Evolutionary conservation across 2,797 vertebrate genomes (phyloP).

Genomic region (Peromyscus attwateri): DNA sequence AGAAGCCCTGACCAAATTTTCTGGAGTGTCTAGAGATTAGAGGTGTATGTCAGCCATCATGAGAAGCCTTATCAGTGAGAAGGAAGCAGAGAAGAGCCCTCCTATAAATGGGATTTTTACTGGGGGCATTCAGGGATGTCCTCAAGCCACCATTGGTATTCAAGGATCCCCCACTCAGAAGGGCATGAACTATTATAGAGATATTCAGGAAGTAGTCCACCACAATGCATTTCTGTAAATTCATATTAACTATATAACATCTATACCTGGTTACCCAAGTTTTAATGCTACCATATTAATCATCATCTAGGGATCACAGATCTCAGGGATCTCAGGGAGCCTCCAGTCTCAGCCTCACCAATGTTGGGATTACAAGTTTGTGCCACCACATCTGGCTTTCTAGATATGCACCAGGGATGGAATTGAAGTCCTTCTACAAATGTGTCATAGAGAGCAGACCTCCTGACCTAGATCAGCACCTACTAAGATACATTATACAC

Average conservation of each 20-base stretch:
- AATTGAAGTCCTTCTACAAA: neutral
- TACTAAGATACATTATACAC: neutral
- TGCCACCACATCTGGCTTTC: neutral
- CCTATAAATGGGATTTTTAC: neutral
- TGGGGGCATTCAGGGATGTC: accelerated
- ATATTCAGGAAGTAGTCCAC: neutral
- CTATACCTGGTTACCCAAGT: neutral
- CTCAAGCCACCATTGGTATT: neutral
- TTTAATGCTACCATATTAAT: conserved; percentile 71
- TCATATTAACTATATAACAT: accelerated
- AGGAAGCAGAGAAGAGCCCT: neutral
- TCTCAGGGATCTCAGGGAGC: neutral
- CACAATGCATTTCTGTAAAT: conserved; percentile 25
- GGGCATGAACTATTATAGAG: neutral
- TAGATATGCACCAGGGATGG: neutral
- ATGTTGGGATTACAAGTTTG: neutral
- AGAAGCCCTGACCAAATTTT: neutral
- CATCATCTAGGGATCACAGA: conserved; percentile 4
- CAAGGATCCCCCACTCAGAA: neutral
- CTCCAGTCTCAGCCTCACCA: neutral
- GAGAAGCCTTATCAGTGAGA: neutral
- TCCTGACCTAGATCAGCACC: neutral
- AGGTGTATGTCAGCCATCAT: neutral
- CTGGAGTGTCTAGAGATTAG: neutral
- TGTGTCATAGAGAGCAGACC: no score